Percentiles rank a stretch among this genome's conserved stretches.
These are phyloP conservation scores for Drosophila nasuta DNA, from an alignment of 1,140 invertebrate genomes.

Conservation along the genomic window DNA sequence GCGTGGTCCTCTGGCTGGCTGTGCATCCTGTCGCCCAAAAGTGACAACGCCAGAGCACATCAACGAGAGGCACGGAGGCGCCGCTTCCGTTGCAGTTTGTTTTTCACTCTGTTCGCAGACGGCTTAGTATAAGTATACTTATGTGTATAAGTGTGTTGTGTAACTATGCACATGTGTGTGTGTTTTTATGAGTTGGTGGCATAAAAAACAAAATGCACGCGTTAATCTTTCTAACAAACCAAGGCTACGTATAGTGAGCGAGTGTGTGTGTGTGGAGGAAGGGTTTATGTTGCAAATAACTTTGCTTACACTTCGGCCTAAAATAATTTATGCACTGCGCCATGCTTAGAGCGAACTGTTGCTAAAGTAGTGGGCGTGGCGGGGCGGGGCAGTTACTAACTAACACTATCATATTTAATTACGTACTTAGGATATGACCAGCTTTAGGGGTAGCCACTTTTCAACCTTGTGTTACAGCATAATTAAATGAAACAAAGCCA, in stretches of 20 bases:
- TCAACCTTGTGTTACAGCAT: slow-evolving; percentile 52
- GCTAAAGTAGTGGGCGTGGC: slow-evolving; percentile 40
- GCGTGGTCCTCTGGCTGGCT: slow-evolving; percentile 1
- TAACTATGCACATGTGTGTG: slow-evolving; percentile 24
- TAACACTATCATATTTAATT: slow-evolving; percentile 67
- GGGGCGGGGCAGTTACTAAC: slow-evolving; percentile 5
- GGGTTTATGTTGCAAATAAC: slow-evolving; percentile 72
- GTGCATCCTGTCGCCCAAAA: slow-evolving; percentile 43
- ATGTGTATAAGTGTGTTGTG: slow-evolving; percentile 8
- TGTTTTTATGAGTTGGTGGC: slow-evolving; percentile 58
- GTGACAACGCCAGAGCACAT: slow-evolving; percentile 56
- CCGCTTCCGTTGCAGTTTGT: slow-evolving; percentile 78
- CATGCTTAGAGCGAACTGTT: slow-evolving; percentile 13
- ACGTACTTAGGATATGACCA: slow-evolving; percentile 63
- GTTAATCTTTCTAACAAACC: slow-evolving; percentile 80
- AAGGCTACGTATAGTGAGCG: slow-evolving; percentile 45
- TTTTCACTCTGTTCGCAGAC: slow-evolving; percentile 67
- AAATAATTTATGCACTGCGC: slow-evolving; percentile 77
- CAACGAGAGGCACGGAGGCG: slow-evolving; percentile 47
- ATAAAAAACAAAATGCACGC: slow-evolving; percentile 73
- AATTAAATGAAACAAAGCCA: slow-evolving; percentile 51
- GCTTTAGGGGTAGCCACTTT: slow-evolving; percentile 62
- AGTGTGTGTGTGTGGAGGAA: slow-evolving; percentile 31
- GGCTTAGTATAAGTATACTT: slow-evolving; percentile 69
- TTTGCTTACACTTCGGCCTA: slow-evolving; percentile 77